These are phyloP conservation scores for Amphimedon queenslandica DNA, from an alignment of 37 sponge, comb jelly and placozoan species.

Conservation along the genomic window DNA sequence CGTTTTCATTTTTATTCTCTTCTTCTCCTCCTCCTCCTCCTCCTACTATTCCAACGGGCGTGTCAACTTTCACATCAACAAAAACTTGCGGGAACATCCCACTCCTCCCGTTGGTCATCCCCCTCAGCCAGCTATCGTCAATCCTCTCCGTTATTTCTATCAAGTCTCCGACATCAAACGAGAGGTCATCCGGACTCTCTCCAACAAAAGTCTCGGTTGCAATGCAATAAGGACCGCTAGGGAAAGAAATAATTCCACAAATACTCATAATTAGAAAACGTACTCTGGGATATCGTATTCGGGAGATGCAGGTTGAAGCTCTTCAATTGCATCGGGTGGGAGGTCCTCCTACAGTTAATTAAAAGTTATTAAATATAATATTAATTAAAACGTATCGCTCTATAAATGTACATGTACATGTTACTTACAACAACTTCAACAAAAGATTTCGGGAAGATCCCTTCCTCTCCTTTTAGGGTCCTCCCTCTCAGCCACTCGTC, in stretches of 20 bases:
- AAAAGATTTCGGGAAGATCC: constrained; percentile 71
- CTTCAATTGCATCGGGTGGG: constrained; percentile 26
- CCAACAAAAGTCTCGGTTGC: constrained; percentile 44
- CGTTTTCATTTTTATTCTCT: neutral
- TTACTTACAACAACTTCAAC: constrained; percentile 56
- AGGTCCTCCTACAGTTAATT: constrained; percentile 35
- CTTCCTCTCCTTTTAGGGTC: constrained; percentile 22
- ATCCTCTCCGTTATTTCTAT: constrained; percentile 57
- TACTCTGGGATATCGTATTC: too few species aligned
- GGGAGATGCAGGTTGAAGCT: constrained; percentile 2
- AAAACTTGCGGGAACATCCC: constrained; percentile 74
- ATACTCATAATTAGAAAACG: neutral
- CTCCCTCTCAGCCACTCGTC: constrained; percentile 72
- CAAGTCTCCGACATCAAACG: constrained; percentile 52
- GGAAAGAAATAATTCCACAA: neutral
- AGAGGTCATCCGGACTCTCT: constrained; percentile 57
- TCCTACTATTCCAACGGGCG: constrained; percentile 11
- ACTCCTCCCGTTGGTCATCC: constrained; percentile 20
- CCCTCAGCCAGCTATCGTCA: constrained; percentile 69
- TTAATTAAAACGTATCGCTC: too few species aligned
- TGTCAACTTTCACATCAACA: constrained; percentile 66
- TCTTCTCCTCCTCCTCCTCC: too few species aligned
- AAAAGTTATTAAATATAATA: neutral
- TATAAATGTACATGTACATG: neutral
- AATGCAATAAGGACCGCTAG: constrained; percentile 64